Evolutionary conservation across 2,113 vertebrate genomes (phyloP), one percentile per base, ranked within the genome.

Genomic region (Gopherus evgoodei): DNA sequence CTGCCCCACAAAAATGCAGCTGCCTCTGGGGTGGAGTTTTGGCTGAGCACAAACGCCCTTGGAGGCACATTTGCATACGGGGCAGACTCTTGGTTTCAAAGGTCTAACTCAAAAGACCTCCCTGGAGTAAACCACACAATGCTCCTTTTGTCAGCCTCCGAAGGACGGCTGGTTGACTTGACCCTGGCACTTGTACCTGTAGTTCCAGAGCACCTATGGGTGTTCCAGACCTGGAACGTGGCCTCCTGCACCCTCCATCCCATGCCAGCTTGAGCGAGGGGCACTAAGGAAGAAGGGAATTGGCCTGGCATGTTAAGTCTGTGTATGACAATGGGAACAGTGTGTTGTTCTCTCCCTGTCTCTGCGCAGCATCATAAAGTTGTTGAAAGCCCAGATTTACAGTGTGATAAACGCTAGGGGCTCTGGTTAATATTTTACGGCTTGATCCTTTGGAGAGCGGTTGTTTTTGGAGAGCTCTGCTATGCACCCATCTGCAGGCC

Each of bases 361-460:
- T 97, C 95, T 90, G 95, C 0, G 31, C 91, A 87, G 95, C 91
- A 78, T 86, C 29, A 3, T 80, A 87, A 94, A 96, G 95, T 91
- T 95, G 97, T 84, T 96, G 97, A 96, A 97, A 97, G 90, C 84
- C 50, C 89, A 87, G 96, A 97, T 96, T 97, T 96, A 97, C 56
- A 38, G 96, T 19, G 96, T 94, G 97, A 96, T 95, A 94, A 96
- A 94, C n/a, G 91, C 96, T 91, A 8, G 95, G 93, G 97, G 97
- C 95, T 96, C 96, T 83, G 95, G 76, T 53, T 90, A 94, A 90
- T 93, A 57, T 96, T 94, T 92, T 47, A 86, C 88, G 89, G 94
- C 96, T 95, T 85, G 90, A 44, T 85, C 95, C 94, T 93, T 96
- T 87, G 95, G 89, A 85, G 79, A 91, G 65, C 0, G 11, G 65